Conservation (phyloP, 2,888 invertebrate species). For the Fragum fragum region DNA sequence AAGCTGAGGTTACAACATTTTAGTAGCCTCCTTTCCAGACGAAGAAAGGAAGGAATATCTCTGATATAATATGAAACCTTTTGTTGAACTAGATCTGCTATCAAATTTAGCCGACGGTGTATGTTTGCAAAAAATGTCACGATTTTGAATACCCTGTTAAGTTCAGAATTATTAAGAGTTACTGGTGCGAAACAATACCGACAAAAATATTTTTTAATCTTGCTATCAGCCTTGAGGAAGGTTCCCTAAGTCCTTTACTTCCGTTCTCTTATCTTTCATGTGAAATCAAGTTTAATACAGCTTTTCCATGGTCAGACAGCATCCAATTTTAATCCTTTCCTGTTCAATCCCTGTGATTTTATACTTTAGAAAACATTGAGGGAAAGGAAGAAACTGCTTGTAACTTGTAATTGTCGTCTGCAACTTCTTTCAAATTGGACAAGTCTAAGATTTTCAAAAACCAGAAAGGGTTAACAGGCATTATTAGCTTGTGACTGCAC, state of each 20-base stretch:
- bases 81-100: neutral
- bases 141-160: neutral
- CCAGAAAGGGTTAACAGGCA: too few relatives aligned
- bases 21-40: too few relatives aligned
- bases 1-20: too few relatives aligned
- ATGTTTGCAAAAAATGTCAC: neutral
- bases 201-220: neutral
- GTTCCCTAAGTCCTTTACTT: neutral
- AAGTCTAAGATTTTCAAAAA: too few relatives aligned
- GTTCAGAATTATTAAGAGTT: neutral
- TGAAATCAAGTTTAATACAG: neutral
- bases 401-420: too few relatives aligned
- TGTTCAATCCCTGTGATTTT: too few relatives aligned
- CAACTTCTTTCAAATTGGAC: too few relatives aligned
- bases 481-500: too few relatives aligned
- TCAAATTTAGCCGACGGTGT: neutral
- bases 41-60: neutral
- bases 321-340: too few relatives aligned
- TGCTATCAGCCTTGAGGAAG: neutral
- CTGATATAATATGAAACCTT: neutral
- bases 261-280: neutral
- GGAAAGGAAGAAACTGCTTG: too few relatives aligned
- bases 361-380: too few relatives aligned
- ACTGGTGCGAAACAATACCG: constrained; percentile 1
- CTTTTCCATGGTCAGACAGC: too few relatives aligned